phyloP scores from a whole-genome alignment of 2,113 vertebrate genomes.

The Epinephelus fuscoguttatus region DNA sequence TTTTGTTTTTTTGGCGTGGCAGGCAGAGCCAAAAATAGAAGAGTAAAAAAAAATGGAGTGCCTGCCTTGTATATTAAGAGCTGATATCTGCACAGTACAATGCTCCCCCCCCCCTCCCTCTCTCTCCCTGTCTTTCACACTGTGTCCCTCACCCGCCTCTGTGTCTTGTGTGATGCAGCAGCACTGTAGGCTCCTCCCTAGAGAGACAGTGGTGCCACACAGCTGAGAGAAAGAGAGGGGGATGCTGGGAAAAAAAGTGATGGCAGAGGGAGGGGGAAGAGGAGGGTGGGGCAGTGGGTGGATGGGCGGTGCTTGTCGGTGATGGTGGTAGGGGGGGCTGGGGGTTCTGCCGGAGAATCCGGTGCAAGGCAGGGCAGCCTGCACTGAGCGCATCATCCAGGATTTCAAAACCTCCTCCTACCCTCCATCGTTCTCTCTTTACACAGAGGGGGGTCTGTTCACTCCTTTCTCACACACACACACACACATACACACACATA shows the following conservation, averaged over 20 bases:
- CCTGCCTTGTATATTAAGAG: constrained; percentile 34
- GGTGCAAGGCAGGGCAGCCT: constrained; percentile 61
- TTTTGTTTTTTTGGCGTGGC: not conserved
- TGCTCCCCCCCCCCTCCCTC: constrained; percentile 23
- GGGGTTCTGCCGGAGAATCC: constrained; percentile 39
- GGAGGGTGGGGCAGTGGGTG: constrained; percentile 17
- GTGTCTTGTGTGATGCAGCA: constrained; percentile 70
- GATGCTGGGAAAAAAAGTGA: constrained; percentile 55
- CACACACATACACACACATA: constrained; percentile 9
- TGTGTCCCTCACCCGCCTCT: constrained; percentile 48
- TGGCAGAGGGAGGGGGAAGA: constrained; percentile 19
- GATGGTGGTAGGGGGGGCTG: constrained; percentile 11
- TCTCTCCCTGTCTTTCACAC: constrained; percentile 43
- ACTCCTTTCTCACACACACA: not conserved
- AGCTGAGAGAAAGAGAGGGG: constrained; percentile 61
- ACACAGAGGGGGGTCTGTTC: constrained; percentile 63
- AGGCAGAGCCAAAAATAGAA: constrained; percentile 42
- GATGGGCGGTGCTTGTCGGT: constrained; percentile 36
- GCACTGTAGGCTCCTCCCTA: constrained; percentile 69
- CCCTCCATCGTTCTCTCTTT: constrained; percentile 37
- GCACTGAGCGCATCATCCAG: constrained; percentile 65
- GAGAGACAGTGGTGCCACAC: constrained; percentile 75
- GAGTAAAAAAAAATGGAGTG: constrained; percentile 25
- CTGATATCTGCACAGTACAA: constrained; percentile 38
- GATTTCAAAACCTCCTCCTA: constrained; percentile 65